Evolutionary conservation across 2,888 invertebrate genomes (phyloP), one percentile per base, ranked within the genome.

Genomic region (Flexamia atlantica): DNA sequence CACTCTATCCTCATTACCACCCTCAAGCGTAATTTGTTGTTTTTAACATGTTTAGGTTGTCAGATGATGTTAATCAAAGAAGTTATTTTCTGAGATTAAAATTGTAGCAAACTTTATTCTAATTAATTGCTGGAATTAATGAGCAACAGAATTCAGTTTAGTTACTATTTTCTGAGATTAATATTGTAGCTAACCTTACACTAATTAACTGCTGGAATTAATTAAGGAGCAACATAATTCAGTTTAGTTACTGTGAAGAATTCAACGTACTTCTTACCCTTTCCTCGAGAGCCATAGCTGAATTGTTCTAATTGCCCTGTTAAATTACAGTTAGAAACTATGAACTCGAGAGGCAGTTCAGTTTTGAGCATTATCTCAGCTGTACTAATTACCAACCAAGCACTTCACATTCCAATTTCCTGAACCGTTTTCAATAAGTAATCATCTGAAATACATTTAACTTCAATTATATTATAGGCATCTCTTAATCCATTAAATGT

Each of bases 311-410:
- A 28, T 12, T 28, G 30, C 23, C 57, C 30, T 20, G 30, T 30
- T 25, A 28, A 64, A 64, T 64, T 17, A 64, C 28, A 64, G 64
- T 64, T 64, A 28, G 28, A 9, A 64, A 64, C 64, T 64, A 12
- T 64, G 14, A 64, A 64, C 64, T 64, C 17, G 10, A 64, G 64
- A 64, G 28, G 3, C 64, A 12, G 64, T 28, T 17, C 28, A 64
- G 28, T 64, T 64, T 28, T 57, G 57, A 57, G 5, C 30, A 64
- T 30, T 17, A 64, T 64, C 64, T 64, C 17, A 64, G 64, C 30
- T 30, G 28, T 5, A 5, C 30, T 64, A 64, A 25, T 64, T 64
- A 64, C 28, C 14, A 17, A 17, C 46, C 12, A 17, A 14, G 46
- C 2, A 20, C 4, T 53, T 23, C 20, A 53, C 20, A 53, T 23